Base-by-base conservation (phyloP, 2,888 invertebrate genomes). In the Stenotaenia linearis region DNA sequence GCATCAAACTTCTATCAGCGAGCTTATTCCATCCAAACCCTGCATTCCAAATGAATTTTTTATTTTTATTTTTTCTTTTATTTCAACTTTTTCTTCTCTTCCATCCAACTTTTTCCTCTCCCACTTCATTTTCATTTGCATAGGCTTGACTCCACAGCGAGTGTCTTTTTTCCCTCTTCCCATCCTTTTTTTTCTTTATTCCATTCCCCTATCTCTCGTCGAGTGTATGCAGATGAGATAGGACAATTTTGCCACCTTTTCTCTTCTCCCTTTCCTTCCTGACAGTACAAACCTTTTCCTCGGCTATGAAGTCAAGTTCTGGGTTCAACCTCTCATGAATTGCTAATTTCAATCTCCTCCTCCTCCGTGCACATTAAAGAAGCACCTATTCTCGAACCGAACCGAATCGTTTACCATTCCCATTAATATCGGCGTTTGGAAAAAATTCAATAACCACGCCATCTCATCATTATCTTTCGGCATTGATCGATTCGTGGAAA, bases 221-320 rank as follows among this genome's bases (percentile, higher is more conserved):
- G 69, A 69, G 69, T 69, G 69, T 69, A 69, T 69, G 69, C 69
- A 69, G 69, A 69, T 69, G 69, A 69, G 69, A 69, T 69, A 69
- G 69, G 69, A 69, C 69, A 69, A 69, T 69, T 69, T 69, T 69
- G 25, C 69, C 69, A 69, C 69, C 69, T 69, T 45, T 45, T 32
- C 32, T 18, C 50, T 50, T 18, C 18, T 18, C 50, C 18, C 50
- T 28, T 69, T n/a, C 25, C 69, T 28, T 15, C 4, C 69, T 69
- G 45, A 45, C 45, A 45, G 25, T 69, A 69, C 69, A 69, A 69
- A 69, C 69, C 69, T 69, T 69, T 69, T 69, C 69, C 69, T 69
- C 25, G 9, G 28, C 50, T 69, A 69, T 28, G 25, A 28, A 69
- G 69, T 69, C 69, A 69, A 69, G 69, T 69, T 69, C 25, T n/a